Evolutionary conservation across 92 coral and sea anemone species (phyloP).

Genomic region (Porites lobata): DNA sequence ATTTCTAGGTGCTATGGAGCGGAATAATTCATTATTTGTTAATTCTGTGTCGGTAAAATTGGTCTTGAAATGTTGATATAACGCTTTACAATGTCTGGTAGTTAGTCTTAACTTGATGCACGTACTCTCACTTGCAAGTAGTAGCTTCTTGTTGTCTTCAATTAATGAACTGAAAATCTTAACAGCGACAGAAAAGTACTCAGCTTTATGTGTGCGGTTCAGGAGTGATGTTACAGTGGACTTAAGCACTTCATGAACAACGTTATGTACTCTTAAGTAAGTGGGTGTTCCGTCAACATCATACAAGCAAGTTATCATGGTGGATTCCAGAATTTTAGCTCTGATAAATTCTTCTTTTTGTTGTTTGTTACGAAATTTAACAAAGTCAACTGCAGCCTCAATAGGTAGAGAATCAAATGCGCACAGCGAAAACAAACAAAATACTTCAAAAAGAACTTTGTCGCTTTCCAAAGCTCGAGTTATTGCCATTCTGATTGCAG

Average conservation of each 20-base stretch:
- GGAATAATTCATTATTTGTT: background rate
- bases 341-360: background rate
- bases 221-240: background rate
- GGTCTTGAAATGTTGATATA: background rate
- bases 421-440: background rate
- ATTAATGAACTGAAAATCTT: background rate
- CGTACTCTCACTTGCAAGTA: background rate
- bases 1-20: background rate
- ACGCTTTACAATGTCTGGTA: slow-evolving; percentile 12
- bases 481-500: background rate
- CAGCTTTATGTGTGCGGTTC: background rate
- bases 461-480: background rate
- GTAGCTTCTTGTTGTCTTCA: background rate
- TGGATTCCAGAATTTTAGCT: slow-evolving; percentile 6
- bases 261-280: slow-evolving; percentile 14
- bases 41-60: background rate
- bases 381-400: background rate
- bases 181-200: background rate
- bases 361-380: too few relatives aligned
- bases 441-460: background rate
- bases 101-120: background rate
- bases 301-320: background rate
- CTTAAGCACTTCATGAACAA: slow-evolving; percentile 3
- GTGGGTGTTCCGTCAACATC: background rate
- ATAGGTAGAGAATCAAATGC: background rate